phyloP scores from a whole-genome alignment of 2,888 invertebrate species.

The Phalangium opilio region DNA sequence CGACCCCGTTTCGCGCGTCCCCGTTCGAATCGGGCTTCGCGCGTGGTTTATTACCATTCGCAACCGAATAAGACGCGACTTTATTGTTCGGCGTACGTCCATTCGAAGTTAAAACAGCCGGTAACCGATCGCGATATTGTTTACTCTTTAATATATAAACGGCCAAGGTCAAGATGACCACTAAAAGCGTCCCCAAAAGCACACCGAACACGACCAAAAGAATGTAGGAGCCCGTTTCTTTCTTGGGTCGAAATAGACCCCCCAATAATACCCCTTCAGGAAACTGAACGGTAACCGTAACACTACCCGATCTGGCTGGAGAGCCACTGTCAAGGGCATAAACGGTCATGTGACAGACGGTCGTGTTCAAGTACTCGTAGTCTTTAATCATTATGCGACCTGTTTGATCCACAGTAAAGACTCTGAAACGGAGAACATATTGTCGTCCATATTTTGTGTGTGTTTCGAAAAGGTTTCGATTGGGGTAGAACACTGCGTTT shows the following conservation, averaged over 20 bases:
- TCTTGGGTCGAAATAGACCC: constrained; percentile 28
- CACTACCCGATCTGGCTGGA: constrained; percentile 53
- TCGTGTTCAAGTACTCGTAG: constrained; percentile 32
- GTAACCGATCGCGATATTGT: constrained; percentile 46
- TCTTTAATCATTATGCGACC: constrained; percentile 44
- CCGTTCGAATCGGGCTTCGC: constrained; percentile 2
- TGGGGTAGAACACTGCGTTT: no score
- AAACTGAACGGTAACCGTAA: constrained; percentile 21
- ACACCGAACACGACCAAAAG: constrained; percentile 50
- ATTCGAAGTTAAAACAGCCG: constrained; percentile 88
- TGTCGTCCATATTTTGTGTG: no score
- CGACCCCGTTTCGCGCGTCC: constrained; percentile 17
- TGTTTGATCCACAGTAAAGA: constrained; percentile 44
- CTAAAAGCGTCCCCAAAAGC: constrained; percentile 52
- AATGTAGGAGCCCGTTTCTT: constrained; percentile 34
- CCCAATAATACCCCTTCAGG: constrained; percentile 23
- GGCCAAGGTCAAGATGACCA: constrained; percentile 57
- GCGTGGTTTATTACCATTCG: constrained; percentile 12
- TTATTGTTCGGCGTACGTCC: constrained; percentile 44
- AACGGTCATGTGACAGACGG: constrained; percentile 56
- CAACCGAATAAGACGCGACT: constrained; percentile 18
- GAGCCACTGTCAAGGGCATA: constrained; percentile 68
- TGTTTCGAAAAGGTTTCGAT: no score
- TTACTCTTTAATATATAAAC: constrained; percentile 44
- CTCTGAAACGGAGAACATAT: constrained; percentile 29